Conservation (phyloP, 2,113 vertebrate genomes). For the Myotis davidii region DNA sequence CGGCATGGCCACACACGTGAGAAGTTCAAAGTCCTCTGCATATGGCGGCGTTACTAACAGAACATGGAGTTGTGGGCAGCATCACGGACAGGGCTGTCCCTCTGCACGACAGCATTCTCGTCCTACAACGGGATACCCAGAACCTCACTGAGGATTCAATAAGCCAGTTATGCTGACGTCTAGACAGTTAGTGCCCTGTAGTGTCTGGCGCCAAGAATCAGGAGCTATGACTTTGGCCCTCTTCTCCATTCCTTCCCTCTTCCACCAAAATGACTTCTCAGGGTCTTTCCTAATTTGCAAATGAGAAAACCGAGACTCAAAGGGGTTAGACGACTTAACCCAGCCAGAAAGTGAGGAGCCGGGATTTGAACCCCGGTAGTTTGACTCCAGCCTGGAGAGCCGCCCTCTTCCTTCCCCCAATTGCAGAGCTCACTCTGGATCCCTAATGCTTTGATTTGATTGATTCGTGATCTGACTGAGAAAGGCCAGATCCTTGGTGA, state of each 20-base stretch:
- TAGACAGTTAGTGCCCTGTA: neutral
- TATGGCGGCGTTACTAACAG: rapidly evolving
- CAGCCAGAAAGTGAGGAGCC: neutral
- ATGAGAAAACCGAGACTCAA: neutral
- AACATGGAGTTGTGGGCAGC: neutral
- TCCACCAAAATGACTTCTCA: neutral
- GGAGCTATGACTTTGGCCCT: neutral
- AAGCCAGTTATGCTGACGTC: too few species aligned
- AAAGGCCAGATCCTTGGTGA: rapidly evolving
- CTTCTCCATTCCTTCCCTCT: neutral
- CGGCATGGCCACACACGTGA: rapidly evolving
- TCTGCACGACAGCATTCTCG: neutral
- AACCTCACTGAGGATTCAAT: rapidly evolving
- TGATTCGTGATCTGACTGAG: neutral
- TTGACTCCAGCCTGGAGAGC: neutral
- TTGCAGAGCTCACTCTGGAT: neutral
- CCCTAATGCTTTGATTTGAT: neutral
- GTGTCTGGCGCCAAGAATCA: neutral
- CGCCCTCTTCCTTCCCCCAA: neutral
- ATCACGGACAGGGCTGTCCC: neutral
- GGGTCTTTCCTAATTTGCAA: neutral
- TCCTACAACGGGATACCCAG: neutral
- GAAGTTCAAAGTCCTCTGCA: rapidly evolving
- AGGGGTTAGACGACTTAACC: neutral
- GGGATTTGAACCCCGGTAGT: neutral